Conservation (phyloP, 2,113 vertebrate species). For the Mesitornis unicolor region DNA sequence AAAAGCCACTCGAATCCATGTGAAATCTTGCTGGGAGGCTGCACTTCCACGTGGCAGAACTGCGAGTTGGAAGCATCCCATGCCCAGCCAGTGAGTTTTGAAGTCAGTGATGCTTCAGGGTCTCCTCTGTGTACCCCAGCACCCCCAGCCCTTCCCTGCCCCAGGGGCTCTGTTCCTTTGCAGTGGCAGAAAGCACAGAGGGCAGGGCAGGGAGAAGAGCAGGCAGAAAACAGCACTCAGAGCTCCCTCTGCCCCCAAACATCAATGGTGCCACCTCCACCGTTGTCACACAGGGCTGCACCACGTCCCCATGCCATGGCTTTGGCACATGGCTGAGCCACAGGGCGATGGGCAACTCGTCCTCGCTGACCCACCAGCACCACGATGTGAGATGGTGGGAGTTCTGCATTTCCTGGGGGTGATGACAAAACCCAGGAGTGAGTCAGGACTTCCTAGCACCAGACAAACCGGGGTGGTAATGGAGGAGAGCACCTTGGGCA, state of each 20-base stretch:
- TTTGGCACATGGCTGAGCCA: background rate
- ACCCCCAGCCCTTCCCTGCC: background rate
- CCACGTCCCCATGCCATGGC: background rate
- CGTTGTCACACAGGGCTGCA: background rate
- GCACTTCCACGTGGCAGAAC: background rate
- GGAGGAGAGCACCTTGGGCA: no score
- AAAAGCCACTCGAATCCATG: accelerated
- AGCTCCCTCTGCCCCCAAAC: background rate
- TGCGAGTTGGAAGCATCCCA: background rate
- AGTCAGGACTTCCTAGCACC: background rate
- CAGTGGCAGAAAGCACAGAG: background rate
- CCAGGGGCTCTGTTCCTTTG: background rate
- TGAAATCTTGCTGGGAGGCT: background rate
- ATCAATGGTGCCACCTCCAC: background rate
- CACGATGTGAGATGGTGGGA: background rate
- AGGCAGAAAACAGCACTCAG: background rate
- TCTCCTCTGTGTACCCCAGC: background rate
- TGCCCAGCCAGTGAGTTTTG: background rate
- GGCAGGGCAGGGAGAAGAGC: background rate
- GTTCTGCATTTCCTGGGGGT: background rate
- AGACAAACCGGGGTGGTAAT: background rate
- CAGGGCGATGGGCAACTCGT: background rate
- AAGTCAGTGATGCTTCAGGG: background rate
- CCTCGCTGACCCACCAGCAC: background rate
- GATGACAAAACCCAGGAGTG: background rate